Percentiles rank a stretch among this genome's conserved stretches.
These are phyloP conservation scores for Gobiocypris rarus DNA, from an alignment of 2,113 vertebrate genomes.

Conservation along the genomic window DNA sequence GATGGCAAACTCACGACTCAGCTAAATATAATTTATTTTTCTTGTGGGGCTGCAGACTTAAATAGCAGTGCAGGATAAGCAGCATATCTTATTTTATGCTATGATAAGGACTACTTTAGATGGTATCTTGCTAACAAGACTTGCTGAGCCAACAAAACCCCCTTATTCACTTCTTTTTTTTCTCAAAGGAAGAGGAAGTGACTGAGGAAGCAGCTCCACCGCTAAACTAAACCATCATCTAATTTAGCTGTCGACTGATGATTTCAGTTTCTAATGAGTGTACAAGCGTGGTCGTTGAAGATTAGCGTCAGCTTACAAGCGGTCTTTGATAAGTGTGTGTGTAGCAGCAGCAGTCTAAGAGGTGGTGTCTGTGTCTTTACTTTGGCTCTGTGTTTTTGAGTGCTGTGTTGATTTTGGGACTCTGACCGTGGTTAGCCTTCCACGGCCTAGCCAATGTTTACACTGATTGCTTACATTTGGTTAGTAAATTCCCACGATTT, in stretches of 20 bases:
- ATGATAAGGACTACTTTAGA: neutral
- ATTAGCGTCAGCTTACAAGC: slow-evolving; percentile 9
- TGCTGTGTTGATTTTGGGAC: slow-evolving; percentile 54
- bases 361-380: slow-evolving; percentile 45
- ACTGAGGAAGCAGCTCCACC: neutral
- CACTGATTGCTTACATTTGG: slow-evolving; percentile 31
- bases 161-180: neutral
- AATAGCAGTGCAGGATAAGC: neutral
- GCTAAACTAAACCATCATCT: slow-evolving; percentile 16
- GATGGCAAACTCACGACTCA: neutral
- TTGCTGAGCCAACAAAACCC: neutral
- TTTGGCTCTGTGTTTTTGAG: slow-evolving; percentile 41
- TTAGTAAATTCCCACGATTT: slow-evolving; percentile 44
- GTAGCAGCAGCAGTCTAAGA: slow-evolving; percentile 5
- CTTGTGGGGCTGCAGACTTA: neutral
- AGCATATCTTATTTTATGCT: slow-evolving; percentile 13
- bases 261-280: slow-evolving; percentile 22
- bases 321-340: slow-evolving; percentile 33
- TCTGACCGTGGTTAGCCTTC: slow-evolving; percentile 40
- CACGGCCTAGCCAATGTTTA: slow-evolving; percentile 34
- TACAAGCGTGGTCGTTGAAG: neutral
- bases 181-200: neutral
- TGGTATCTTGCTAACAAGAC: neutral
- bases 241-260: slow-evolving; percentile 12
- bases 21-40: neutral